These are phyloP conservation scores for Chelonoidis abingdonii DNA, from an alignment of 2,113 vertebrate species.

Conservation along the genomic window DNA sequence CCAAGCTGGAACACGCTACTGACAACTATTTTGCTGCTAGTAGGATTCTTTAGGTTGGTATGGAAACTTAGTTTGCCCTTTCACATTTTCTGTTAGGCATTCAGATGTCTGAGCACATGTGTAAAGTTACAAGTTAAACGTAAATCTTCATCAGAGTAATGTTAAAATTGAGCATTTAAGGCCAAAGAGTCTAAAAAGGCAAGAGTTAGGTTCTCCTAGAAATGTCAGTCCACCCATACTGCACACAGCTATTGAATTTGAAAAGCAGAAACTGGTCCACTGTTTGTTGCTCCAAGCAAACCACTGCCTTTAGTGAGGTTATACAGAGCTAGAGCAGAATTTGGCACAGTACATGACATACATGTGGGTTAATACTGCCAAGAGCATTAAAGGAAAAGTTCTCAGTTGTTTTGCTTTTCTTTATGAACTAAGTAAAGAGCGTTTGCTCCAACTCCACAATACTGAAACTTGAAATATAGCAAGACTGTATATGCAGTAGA, in stretches of 20 bases:
- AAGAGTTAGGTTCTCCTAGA: neutral
- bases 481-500: neutral
- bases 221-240: neutral
- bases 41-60: neutral
- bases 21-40: neutral
- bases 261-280: neutral
- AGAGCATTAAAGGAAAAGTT: neutral
- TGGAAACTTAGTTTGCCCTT: neutral
- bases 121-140: neutral
- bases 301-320: neutral
- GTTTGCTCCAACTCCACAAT: neutral
- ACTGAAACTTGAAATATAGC: neutral
- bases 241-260: neutral
- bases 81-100: neutral
- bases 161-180: neutral
- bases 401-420: neutral
- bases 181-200: neutral
- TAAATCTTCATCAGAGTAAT: neutral
- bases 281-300: neutral
- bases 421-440: neutral
- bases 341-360: neutral
- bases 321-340: neutral
- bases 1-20: neutral
- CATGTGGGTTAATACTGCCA: neutral
- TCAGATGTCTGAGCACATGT: neutral